These are phyloP conservation scores for Urosaurus nigricauda DNA, from an alignment of 2,797 vertebrate species.

Conservation along the genomic window DNA sequence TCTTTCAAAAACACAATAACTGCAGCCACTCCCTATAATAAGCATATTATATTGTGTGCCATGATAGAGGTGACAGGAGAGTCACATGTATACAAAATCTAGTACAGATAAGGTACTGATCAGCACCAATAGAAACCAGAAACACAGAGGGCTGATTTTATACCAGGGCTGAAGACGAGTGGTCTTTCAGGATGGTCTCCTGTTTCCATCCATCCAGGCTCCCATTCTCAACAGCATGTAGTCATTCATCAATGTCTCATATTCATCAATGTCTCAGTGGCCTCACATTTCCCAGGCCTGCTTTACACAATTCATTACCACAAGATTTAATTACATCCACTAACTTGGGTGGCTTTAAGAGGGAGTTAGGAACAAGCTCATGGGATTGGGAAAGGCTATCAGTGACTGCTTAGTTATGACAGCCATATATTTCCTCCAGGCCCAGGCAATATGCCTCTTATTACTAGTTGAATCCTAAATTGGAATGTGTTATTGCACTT, in stretches of 20 bases:
- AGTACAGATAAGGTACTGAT: background rate
- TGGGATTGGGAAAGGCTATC: too few species aligned
- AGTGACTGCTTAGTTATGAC: too few species aligned
- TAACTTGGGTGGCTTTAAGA: background rate
- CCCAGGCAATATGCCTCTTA: background rate
- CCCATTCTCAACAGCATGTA: background rate
- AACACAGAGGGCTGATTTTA: background rate
- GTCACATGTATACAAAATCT: background rate
- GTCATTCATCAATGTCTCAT: background rate
- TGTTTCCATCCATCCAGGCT: background rate
- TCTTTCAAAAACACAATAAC: background rate
- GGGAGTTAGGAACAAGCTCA: too few species aligned
- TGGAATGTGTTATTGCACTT: background rate
- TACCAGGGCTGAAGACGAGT: background rate
- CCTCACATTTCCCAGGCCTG: background rate
- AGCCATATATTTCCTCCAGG: background rate
- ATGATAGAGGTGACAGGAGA: background rate
- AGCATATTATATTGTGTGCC: background rate
- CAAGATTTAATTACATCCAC: background rate
- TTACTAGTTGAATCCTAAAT: background rate
- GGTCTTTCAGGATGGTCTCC: background rate
- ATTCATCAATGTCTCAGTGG: background rate
- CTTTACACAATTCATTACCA: background rate
- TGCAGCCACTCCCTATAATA: too few species aligned
- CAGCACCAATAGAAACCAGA: background rate